phyloP scores from a whole-genome alignment of 30 jellyfish, hydroid and myxozoan genomes.

The Turritopsis dohrnii region DNA sequence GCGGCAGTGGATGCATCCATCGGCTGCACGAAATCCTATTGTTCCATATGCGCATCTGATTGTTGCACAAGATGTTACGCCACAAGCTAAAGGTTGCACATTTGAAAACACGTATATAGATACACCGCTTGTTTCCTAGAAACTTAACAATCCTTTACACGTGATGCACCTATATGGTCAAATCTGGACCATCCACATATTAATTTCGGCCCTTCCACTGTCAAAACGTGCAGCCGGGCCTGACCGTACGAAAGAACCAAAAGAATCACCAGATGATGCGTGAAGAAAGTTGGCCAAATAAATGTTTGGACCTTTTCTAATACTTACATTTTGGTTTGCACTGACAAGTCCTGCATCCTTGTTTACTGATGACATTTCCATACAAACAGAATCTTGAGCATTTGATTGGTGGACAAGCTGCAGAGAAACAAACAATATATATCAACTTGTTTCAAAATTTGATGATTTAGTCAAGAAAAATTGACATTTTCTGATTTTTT shows the following conservation, averaged over 20 bases:
- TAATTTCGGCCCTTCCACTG: too few species aligned
- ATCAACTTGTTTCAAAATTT: background rate
- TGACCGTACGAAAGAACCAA: background rate
- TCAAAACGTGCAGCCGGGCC: too few species aligned
- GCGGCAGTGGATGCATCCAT: conserved; percentile 10
- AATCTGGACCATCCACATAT: too few species aligned
- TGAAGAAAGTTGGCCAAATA: background rate
- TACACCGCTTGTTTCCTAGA: background rate
- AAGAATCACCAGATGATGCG: background rate
- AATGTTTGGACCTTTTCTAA: background rate
- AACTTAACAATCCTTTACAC: background rate
- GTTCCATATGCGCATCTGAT: background rate
- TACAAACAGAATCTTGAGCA: conserved; percentile 9
- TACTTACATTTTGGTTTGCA: conserved; percentile 17
- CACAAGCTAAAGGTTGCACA: background rate
- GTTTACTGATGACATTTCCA: conserved; percentile 14
- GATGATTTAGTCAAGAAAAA: background rate
- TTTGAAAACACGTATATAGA: background rate
- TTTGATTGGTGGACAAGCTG: conserved; percentile 19
- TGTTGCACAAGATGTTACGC: conserved; percentile 10
- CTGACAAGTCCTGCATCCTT: conserved; percentile 23
- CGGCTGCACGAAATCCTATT: background rate
- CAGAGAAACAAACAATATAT: background rate
- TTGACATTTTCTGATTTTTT: background rate
- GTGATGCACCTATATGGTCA: too few species aligned